Evolutionary conservation across 2,113 vertebrate genomes (phyloP).

Genomic region (Melanerpes formicivorus): DNA sequence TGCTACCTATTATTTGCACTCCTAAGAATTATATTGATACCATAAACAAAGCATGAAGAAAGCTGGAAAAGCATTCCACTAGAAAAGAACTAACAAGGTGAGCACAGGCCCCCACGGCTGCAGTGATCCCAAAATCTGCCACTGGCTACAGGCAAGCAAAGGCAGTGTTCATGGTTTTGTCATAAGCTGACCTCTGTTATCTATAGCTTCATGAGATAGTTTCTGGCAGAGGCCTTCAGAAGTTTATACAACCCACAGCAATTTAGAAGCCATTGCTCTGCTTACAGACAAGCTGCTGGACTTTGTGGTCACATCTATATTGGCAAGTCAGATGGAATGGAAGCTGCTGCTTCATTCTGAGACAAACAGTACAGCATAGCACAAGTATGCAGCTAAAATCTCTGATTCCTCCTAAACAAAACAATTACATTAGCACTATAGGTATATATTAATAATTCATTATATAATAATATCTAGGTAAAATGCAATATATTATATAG

Average conservation of each 20-base stretch:
- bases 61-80: neutral
- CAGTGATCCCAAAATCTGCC: neutral
- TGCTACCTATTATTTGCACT: neutral
- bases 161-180: neutral
- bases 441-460: neutral
- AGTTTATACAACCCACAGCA: neutral
- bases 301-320: neutral
- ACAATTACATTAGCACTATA: neutral
- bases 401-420: neutral
- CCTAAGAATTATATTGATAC: neutral
- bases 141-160: accelerated
- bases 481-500: neutral
- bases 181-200: neutral
- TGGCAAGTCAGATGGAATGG: neutral
- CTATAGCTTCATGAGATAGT: neutral
- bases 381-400: neutral
- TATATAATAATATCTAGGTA: neutral
- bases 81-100: neutral
- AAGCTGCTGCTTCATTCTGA: neutral
- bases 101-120: neutral
- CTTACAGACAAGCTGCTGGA: neutral
- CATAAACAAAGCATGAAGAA: neutral
- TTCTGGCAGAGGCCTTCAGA: neutral
- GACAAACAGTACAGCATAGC: accelerated
- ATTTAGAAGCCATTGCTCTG: neutral